Conservation (phyloP, 2,888 invertebrate genomes). For the Exocentrus adspersus region DNA sequence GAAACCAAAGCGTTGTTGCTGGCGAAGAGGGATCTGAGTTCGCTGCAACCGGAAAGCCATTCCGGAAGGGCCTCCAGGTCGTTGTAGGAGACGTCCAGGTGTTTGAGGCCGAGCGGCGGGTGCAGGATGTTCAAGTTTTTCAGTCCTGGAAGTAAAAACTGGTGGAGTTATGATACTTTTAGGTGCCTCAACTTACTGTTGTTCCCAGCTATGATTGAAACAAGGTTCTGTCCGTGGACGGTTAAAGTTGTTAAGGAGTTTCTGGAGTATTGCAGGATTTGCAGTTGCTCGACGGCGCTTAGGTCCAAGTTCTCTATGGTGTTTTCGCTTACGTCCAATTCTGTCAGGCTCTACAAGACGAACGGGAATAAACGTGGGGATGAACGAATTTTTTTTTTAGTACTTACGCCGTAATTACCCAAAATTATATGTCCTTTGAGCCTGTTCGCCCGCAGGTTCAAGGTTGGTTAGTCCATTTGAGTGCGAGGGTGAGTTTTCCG, state of each 20-base stretch:
- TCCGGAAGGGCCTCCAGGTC: slow-evolving; percentile 77
- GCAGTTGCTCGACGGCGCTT: slow-evolving; percentile 80
- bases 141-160: slow-evolving; percentile 69
- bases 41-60: slow-evolving; percentile 80
- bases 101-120: slow-evolving; percentile 76
- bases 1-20: slow-evolving; percentile 77
- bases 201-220: slow-evolving; percentile 81
- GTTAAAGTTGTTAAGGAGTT: slow-evolving; percentile 81
- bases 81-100: slow-evolving; percentile 84
- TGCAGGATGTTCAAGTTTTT: slow-evolving; percentile 76
- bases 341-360: slow-evolving; percentile 79
- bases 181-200: slow-evolving; percentile 70
- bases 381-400: too few relatives aligned
- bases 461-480: slow-evolving; percentile 71
- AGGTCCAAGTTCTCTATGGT: slow-evolving; percentile 84
- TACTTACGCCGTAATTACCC: slow-evolving; percentile 84
- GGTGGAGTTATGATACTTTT: too few relatives aligned
- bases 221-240: slow-evolving; percentile 79
- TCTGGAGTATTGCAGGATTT: slow-evolving; percentile 79
- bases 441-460: slow-evolving; percentile 81
- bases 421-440: slow-evolving; percentile 86
- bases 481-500: slow-evolving; percentile 52
- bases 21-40: slow-evolving; percentile 77
- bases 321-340: slow-evolving; percentile 86
- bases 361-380: too few relatives aligned